Evolutionary conservation across 2,113 vertebrate species (phyloP), one percentile per base, ranked within the genome.

Genomic region (Myodes glareolus): DNA sequence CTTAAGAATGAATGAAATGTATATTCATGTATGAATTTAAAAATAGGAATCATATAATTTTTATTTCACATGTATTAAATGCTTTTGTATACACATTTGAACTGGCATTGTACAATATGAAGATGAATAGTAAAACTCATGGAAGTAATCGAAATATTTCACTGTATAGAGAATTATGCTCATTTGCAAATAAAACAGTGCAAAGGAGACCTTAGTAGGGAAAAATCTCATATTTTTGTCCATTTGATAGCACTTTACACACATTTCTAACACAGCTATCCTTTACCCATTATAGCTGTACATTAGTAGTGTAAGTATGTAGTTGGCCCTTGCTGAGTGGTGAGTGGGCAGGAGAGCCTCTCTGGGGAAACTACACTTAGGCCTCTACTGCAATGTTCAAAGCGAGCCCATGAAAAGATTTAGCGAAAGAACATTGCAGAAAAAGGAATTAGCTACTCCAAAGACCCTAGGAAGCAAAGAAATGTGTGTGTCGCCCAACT

Each of bases 61-160:
- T 42, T 68, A 82, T 68, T 77, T 39, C 16, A 77, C 2, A 58
- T 65, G 42, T 31, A 23, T 94, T 92, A 70, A 95, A 42, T 88
- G 31, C 13, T 94, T 13, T 78, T 89, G 63, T 75, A 50, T 84
- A 94, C 52, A 77, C 50, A 58, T 55, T 77, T 90, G 47, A 95
- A 73, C 17, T 80, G 63, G 27, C 6, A 55, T 29, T 68, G 5
- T 2, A 23, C 9, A 68, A 45, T 93, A 63, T 81, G 81, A 92
- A 73, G 72, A 88, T n/a, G 42, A 87, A 92, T n/a, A n/a, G 67
- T 78, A 92, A 94, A 87, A 88, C 23, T 88, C 55, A 82, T 45
- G 23, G 2, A 63, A 94, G 58, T 84, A 84, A 55, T 50, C 31
- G 65, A 84, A 75, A 61, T 6, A 55, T 85, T 67, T 39, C 47